A percentile compares a stretch with the other conserved stretches of the same genome.
phyloP scores from a whole-genome alignment of 2,113 vertebrate genomes.

The Thomomys bottae region DNA sequence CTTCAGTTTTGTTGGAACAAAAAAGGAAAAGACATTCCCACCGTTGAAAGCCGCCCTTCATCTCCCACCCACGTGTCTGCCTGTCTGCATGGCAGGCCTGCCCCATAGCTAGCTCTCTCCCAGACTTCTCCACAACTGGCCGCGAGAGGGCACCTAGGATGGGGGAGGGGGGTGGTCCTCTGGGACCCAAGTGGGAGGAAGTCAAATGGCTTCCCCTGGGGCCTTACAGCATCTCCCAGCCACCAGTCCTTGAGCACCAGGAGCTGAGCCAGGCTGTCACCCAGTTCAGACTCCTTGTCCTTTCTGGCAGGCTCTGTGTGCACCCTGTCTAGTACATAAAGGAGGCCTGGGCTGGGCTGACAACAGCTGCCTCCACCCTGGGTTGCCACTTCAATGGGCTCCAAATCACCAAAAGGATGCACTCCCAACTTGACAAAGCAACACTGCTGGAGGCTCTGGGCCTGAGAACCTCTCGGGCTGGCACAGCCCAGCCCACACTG shows the following conservation, averaged over 20 bases:
- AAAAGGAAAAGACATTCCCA: not conserved
- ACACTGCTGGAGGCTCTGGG: not conserved
- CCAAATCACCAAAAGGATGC: not conserved
- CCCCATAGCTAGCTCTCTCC: not conserved
- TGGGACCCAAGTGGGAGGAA: not conserved
- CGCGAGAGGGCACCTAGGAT: not conserved
- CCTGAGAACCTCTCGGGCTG: not conserved
- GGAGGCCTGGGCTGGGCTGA: not conserved
- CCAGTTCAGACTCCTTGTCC: not conserved
- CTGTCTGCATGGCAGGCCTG: not conserved
- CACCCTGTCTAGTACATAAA: not conserved
- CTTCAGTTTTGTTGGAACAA: not conserved
- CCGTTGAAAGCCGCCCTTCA: not conserved
- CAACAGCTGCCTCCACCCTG: not conserved
- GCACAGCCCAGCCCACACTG: not conserved
- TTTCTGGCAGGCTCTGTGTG: not conserved
- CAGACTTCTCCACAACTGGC: not conserved
- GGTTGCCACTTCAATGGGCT: not conserved
- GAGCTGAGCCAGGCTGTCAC: not conserved
- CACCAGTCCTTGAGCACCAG: not conserved
- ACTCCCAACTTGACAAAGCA: not conserved
- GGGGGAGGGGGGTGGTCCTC: not conserved
- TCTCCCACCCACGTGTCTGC: not conserved
- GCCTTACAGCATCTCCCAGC: not conserved
- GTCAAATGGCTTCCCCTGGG: not conserved